These are phyloP conservation scores for Hypomesus transpacificus DNA, from an alignment of 2,113 vertebrate genomes.

Conservation along the genomic window DNA sequence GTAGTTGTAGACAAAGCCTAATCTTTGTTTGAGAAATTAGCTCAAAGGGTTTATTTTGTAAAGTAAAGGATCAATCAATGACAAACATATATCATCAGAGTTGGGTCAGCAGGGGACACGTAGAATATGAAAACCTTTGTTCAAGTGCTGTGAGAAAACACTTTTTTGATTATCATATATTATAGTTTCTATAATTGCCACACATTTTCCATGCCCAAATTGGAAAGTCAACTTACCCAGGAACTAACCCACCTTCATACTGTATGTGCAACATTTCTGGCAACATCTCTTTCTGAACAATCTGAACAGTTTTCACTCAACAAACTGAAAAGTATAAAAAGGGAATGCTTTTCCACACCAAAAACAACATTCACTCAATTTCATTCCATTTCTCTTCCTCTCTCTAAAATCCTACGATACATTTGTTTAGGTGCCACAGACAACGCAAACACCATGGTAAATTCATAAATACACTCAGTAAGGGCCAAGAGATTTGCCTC, in stretches of 20 bases:
- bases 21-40: no score
- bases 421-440: conserved; percentile 20
- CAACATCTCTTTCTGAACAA: background rate
- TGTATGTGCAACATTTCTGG: conserved; percentile 33
- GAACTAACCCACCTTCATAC: conserved; percentile 12
- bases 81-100: conserved; percentile 58
- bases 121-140: conserved; percentile 12
- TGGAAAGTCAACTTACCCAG: conserved; percentile 26
- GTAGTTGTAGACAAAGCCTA: no score
- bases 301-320: background rate
- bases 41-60: conserved; percentile 55
- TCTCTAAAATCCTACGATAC: conserved; percentile 25
- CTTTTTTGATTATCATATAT: conserved; percentile 41
- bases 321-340: background rate
- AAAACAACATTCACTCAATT: background rate
- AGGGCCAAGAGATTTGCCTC: conserved; percentile 42
- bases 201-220: conserved; percentile 27
- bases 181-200: conserved; percentile 25
- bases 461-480: conserved; percentile 19
- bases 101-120: conserved; percentile 44
- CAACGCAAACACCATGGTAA: conserved; percentile 3
- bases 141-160: conserved; percentile 33
- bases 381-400: conserved; percentile 3
- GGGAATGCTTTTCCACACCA: background rate
- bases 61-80: conserved; percentile 57